Percentiles rank a stretch among this genome's conserved stretches.
These are phyloP conservation scores for Pelobates cultripes DNA, from an alignment of 2,797 vertebrate genomes.

Conservation along the genomic window DNA sequence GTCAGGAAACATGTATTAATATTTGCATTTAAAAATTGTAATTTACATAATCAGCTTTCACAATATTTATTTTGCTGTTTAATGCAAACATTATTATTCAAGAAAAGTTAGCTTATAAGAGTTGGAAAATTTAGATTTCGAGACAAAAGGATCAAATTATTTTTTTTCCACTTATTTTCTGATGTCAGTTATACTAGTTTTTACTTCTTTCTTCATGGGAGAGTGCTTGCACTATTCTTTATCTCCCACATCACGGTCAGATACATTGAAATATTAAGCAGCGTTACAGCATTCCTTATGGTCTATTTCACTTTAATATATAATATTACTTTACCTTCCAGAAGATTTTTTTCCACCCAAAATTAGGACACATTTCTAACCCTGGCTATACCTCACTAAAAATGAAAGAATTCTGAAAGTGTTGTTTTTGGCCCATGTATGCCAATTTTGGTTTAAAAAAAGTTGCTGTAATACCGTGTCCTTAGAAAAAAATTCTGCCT, in stretches of 20 bases:
- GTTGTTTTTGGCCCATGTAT: constrained; percentile 43
- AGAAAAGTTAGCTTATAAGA: too few species aligned
- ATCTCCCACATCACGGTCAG: neutral
- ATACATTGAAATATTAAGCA: constrained; percentile 36
- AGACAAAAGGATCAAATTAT: too few species aligned
- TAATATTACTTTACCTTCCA: constrained; percentile 37
- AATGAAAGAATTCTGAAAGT: constrained; percentile 27
- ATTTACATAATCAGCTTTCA: too few species aligned
- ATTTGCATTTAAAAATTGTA: too few species aligned
- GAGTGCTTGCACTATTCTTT: too few species aligned
- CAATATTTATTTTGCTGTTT: too few species aligned
- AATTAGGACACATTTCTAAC: constrained; percentile 40
- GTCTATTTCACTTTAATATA: constrained; percentile 26
- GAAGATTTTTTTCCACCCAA: constrained; percentile 14
- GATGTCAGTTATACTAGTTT: too few species aligned
- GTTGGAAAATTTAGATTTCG: too few species aligned
- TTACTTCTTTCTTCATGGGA: too few species aligned
- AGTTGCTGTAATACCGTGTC: constrained; percentile 23
- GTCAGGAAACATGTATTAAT: too few species aligned
- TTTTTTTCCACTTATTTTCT: too few species aligned
- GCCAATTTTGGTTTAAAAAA: constrained; percentile 11
- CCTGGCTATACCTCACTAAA: constrained; percentile 28
- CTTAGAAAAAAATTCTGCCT: constrained; percentile 20
- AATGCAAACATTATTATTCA: too few species aligned
- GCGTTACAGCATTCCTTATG: constrained; percentile 18